A percentile compares a stretch with the other conserved stretches of the same genome.
These are phyloP conservation scores for Acleris cristana DNA, from an alignment of 2,888 invertebrate species.

Conservation along the genomic window DNA sequence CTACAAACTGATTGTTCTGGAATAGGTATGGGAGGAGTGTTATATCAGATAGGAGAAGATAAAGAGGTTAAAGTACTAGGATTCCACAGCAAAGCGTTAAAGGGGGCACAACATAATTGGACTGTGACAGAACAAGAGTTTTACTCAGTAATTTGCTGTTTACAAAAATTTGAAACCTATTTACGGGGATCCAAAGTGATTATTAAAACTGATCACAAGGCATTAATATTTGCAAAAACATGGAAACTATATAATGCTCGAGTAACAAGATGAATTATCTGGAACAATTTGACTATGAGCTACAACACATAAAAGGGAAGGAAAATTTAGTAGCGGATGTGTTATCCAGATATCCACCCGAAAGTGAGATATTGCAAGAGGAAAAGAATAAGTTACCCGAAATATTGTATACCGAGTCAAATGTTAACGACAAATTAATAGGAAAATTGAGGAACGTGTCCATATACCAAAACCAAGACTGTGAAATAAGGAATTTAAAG, in stretches of 20 bases:
- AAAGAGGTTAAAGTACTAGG: slow-evolving; percentile 38
- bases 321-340: slow-evolving; percentile 48
- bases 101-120: slow-evolving; percentile 41
- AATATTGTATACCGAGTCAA: slow-evolving; percentile 3
- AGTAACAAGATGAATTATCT: slow-evolving; percentile 46
- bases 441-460: slow-evolving; percentile 6
- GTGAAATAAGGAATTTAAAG: slow-evolving; percentile 13
- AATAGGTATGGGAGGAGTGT: slow-evolving; percentile 39
- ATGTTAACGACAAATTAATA: background rate
- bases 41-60: slow-evolving; percentile 40
- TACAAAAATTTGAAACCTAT: slow-evolving; percentile 46
- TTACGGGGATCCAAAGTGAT: slow-evolving; percentile 38
- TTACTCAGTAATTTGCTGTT: slow-evolving; percentile 43
- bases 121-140: slow-evolving; percentile 47
- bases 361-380: slow-evolving; percentile 5
- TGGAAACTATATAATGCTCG: slow-evolving; percentile 44
- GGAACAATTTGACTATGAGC: slow-evolving; percentile 44
- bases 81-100: slow-evolving; percentile 41
- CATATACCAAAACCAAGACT: slow-evolving; percentile 23
- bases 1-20: slow-evolving; percentile 43
- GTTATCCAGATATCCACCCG: slow-evolving; percentile 43
- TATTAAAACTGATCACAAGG: slow-evolving; percentile 47
- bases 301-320: slow-evolving; percentile 43
- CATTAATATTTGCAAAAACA: slow-evolving; percentile 44
- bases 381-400: slow-evolving; percentile 9